A percentile compares a stretch with the other conserved stretches of the same genome.
These are phyloP conservation scores for Pogonognathellus flavescens DNA, from an alignment of 1,140 invertebrate genomes.

Conservation along the genomic window DNA sequence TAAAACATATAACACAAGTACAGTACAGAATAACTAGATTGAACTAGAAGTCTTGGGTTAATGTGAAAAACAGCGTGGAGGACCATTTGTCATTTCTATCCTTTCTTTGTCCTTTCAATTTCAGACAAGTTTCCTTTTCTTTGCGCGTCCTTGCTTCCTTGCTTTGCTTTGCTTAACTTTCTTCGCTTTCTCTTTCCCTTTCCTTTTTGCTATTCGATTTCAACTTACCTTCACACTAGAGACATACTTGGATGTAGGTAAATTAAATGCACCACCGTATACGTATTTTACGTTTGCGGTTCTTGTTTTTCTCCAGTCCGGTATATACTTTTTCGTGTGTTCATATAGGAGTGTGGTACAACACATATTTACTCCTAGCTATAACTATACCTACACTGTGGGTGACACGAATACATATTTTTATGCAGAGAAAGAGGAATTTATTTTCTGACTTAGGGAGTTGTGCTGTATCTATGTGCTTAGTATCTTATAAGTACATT, in stretches of 20 bases:
- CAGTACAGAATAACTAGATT: background rate
- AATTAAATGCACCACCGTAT: background rate
- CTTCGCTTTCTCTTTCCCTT: background rate
- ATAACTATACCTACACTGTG: too few species aligned
- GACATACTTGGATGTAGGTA: constrained; percentile 8
- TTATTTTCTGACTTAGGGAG: too few species aligned
- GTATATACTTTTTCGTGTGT: background rate
- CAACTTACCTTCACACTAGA: constrained; percentile 13
- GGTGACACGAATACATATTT: too few species aligned
- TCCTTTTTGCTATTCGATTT: background rate
- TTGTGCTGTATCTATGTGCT: too few species aligned
- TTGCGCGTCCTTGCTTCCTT: background rate
- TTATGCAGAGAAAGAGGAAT: too few species aligned
- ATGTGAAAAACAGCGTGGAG: constrained; percentile 48
- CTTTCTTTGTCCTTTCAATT: constrained; percentile 47
- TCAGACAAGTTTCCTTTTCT: constrained; percentile 44
- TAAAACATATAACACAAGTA: too few species aligned
- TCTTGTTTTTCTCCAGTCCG: background rate
- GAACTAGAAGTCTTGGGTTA: constrained; percentile 36
- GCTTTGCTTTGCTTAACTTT: constrained; percentile 15
- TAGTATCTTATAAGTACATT: too few species aligned
- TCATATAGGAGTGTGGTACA: background rate
- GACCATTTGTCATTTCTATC: constrained; percentile 38
- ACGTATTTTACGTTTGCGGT: background rate
- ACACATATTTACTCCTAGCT: too few species aligned